Evolutionary conservation across 2,797 vertebrate species (phyloP), one percentile per base, ranked within the genome.

Genomic region (Hippocampus kuda): DNA sequence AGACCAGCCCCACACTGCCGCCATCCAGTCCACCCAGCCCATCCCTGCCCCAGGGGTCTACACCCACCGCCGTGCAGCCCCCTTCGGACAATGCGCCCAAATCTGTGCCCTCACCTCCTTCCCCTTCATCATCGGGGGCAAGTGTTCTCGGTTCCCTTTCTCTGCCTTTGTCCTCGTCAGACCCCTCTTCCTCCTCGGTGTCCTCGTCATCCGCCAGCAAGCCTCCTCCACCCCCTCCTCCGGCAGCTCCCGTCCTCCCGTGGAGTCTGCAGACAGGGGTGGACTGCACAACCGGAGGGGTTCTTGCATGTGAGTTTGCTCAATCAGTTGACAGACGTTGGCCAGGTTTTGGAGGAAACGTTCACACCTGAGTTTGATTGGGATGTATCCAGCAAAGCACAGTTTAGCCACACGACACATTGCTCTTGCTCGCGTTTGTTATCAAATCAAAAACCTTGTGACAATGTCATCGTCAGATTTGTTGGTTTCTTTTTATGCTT

Each of bases 241-340:
- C 89, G 59, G 72, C 82, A 18, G 90, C 88, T 0, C 73, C 91
- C 0, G 82, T 92, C 54, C 90, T 94, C 75, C 91, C 95, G 26
- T 96, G 95, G 95, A 94, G 92, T 83, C 87, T 97, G 69, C 94
- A 94, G 54, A 91, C 93, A 0, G 94, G 94, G 0, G 94, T 96
- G 62, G 95, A 96, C 88, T 97, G 94, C 68, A 92, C 94, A n/a
- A 94, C 95, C 53, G 95, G 95, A 49, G 94, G 95, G 0, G 95
- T 97, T 57, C 80, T 97, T 66, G 94, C 95, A 71, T 85, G 94
- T 96, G 82, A 92, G 95, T 94, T 16, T 16, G 2, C 42, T 5
- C n/a, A 12, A 26, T 24, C 13, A 16, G n/a, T 44, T 24, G 4
- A 51, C 18, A 51, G 49, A 51, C 1, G 49, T 22, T 22, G 20